Percentiles rank a stretch among this genome's conserved stretches.
phyloP scores from a whole-genome alignment of 2,113 vertebrate genomes.

The Gallinago paraguaiae region DNA sequence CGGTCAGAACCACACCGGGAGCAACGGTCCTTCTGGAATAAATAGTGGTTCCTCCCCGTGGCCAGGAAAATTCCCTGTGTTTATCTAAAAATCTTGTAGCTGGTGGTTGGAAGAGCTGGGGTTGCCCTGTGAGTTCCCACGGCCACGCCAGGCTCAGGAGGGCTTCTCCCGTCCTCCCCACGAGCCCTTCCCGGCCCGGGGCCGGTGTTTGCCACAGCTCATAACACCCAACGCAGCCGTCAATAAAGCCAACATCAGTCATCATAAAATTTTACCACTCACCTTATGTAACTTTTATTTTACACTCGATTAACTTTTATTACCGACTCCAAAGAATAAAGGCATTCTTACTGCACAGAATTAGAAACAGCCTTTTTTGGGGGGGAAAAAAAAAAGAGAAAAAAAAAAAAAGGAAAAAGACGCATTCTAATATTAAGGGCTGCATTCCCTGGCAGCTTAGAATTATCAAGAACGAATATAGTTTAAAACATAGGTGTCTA shows the following conservation, averaged over 20 bases:
- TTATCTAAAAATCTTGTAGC: background rate
- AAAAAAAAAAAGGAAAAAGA: background rate
- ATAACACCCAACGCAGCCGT: background rate
- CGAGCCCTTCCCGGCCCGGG: background rate
- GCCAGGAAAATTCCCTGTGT: background rate
- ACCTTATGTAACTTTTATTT: slow-evolving; percentile 51
- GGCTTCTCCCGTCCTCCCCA: no score
- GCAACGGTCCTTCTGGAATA: background rate
- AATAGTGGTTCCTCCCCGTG: background rate
- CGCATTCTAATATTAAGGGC: background rate
- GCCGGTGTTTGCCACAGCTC: background rate
- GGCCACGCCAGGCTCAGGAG: background rate
- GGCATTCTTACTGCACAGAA: slow-evolving; percentile 2
- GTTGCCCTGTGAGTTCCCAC: background rate
- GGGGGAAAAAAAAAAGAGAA: no score
- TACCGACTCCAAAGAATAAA: slow-evolving; percentile 39
- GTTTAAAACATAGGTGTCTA: background rate
- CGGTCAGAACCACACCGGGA: background rate
- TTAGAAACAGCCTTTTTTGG: slow-evolving; percentile 23
- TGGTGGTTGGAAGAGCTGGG: background rate
- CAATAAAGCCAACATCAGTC: background rate
- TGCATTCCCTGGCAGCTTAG: background rate
- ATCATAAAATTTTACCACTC: slow-evolving; percentile 44
- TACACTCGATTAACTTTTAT: slow-evolving; percentile 70
- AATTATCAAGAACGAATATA: background rate